Percentiles rank a stretch among this genome's conserved stretches.
These are phyloP conservation scores for Diabrotica balteata DNA, from an alignment of 2,888 invertebrate species.

Conservation along the genomic window DNA sequence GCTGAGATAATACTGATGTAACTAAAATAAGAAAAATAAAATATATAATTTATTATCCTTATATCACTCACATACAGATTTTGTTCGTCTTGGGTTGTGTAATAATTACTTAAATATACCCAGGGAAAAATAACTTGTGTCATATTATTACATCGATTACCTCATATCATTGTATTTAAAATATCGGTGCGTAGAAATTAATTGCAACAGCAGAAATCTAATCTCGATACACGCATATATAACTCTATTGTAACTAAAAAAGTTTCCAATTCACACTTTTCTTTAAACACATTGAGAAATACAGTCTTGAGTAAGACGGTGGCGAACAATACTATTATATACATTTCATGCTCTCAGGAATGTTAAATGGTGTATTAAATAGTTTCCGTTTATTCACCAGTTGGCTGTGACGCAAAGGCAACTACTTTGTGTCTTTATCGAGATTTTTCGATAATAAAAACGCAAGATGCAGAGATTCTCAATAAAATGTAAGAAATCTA, in stretches of 20 bases:
- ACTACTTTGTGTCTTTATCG: too few relatives aligned
- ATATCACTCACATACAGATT: not conserved
- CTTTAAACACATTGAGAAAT: slow-evolving; percentile 18
- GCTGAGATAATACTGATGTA: too few relatives aligned
- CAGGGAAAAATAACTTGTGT: not conserved
- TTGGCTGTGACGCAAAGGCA: slow-evolving; percentile 17
- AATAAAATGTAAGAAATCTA: too few relatives aligned
- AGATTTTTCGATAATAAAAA: too few relatives aligned
- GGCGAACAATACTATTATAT: slow-evolving; percentile 24
- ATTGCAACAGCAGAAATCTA: not conserved
- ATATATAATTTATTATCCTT: too few relatives aligned
- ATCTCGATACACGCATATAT: not conserved
- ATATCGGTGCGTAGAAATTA: too few relatives aligned
- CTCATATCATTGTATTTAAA: too few relatives aligned
- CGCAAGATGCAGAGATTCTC: too few relatives aligned
- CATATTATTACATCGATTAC: too few relatives aligned
- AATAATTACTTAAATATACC: not conserved
- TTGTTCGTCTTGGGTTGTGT: not conserved
- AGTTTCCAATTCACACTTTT: slow-evolving; percentile 20
- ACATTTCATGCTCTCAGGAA: slow-evolving; percentile 26
- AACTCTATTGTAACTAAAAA: slow-evolving; percentile 5
- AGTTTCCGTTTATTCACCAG: slow-evolving; percentile 24
- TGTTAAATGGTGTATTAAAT: slow-evolving; percentile 28
- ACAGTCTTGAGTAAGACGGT: slow-evolving; percentile 22
- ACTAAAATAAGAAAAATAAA: too few relatives aligned